Conservation (phyloP, 53 echinoderm and acorn worm genomes). For the Henricia sp. region DNA sequence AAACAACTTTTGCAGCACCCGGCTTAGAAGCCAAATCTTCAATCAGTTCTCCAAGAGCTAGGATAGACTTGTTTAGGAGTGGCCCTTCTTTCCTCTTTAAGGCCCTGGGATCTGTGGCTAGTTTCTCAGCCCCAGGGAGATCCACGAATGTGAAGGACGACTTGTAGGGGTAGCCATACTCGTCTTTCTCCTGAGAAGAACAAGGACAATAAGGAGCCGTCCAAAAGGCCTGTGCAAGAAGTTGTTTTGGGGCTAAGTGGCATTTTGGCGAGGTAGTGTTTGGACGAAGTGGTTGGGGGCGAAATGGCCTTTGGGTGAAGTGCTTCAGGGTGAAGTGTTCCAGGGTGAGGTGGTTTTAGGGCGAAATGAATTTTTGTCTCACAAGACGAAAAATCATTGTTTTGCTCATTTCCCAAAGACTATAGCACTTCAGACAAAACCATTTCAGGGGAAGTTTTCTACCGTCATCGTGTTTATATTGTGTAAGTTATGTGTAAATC, state of each 20-base stretch:
- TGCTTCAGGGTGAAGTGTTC: background rate
- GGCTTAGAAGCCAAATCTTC: conserved; percentile 61
- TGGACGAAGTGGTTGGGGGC: background rate
- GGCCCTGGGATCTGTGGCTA: conserved; percentile 61
- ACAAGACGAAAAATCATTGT: too few species aligned
- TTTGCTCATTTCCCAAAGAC: too few species aligned
- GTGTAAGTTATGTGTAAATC: too few species aligned
- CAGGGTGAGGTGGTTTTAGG: background rate
- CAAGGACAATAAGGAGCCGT: background rate
- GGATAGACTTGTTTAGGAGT: conserved; percentile 67
- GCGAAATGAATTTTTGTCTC: background rate
- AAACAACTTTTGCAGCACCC: conserved; percentile 54
- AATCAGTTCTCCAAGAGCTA: conserved; percentile 72
- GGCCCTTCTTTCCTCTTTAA: conserved; percentile 72
- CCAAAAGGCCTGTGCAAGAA: too few species aligned
- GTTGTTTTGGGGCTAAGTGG: too few species aligned
- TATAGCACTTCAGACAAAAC: too few species aligned
- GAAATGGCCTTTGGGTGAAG: background rate
- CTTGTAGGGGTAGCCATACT: conserved; percentile 78
- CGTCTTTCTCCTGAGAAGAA: conserved; percentile 64
- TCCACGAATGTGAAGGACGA: conserved; percentile 87
- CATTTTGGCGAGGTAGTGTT: too few species aligned
- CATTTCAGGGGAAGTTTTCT: too few species aligned
- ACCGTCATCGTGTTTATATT: too few species aligned
- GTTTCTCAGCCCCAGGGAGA: conserved; percentile 83